Evolutionary conservation across 2,888 invertebrate species (phyloP).

Genomic region (Hydraecia micacea): DNA sequence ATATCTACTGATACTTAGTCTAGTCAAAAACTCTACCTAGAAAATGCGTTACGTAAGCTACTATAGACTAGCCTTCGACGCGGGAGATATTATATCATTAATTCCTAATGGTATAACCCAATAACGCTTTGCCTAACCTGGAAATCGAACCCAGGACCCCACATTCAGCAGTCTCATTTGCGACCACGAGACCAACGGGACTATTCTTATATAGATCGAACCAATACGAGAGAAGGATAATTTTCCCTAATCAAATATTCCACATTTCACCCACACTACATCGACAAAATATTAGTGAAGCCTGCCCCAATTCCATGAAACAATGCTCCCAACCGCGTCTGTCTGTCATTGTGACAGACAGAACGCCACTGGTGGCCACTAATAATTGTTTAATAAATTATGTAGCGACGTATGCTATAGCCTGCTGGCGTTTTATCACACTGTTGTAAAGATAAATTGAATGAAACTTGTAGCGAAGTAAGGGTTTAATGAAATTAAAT

Average conservation of each 20-base stretch:
- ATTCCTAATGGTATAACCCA: too few species aligned
- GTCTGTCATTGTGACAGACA: conserved; percentile 45
- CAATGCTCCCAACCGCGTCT: conserved; percentile 27
- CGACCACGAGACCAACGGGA: too few species aligned
- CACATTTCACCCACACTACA: background rate
- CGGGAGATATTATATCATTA: too few species aligned
- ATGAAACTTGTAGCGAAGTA: background rate
- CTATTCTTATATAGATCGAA: background rate
- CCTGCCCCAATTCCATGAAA: conserved; percentile 25
- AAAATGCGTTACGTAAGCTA: too few species aligned
- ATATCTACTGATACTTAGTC: too few species aligned
- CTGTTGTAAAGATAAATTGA: background rate
- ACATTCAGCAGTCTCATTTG: too few species aligned
- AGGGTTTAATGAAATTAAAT: background rate
- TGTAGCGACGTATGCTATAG: conserved; percentile 5
- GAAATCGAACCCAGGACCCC: too few species aligned
- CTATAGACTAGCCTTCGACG: too few species aligned
- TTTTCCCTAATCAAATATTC: background rate
- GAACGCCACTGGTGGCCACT: conserved; percentile 41
- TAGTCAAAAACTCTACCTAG: background rate
- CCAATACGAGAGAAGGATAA: background rate
- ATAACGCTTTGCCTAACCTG: too few species aligned
- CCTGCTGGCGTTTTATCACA: background rate
- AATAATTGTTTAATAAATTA: conserved; percentile 52
- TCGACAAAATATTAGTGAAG: conserved; percentile 15